Evolutionary conservation across 2,113 vertebrate genomes (phyloP).

Genomic region (Melanerpes aurifrons): DNA sequence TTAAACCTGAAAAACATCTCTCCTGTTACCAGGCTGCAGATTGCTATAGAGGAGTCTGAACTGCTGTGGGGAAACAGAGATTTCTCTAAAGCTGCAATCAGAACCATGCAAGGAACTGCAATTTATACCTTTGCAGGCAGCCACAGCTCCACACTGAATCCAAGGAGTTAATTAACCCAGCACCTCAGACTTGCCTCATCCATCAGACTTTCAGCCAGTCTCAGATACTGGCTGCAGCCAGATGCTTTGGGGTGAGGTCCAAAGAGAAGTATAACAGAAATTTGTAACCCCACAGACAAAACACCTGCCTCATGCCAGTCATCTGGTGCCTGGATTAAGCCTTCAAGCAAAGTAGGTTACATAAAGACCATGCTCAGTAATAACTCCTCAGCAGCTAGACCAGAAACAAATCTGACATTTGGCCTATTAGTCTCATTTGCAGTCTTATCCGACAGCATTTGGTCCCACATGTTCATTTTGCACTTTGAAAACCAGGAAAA

Average conservation of each 20-base stretch:
- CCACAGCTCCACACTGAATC: not conserved
- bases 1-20: not conserved
- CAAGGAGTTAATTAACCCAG: not conserved
- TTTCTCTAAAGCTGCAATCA: not conserved
- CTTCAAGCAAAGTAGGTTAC: not conserved
- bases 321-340: not conserved
- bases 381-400: not conserved
- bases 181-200: not conserved
- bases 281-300: not conserved
- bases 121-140: not conserved
- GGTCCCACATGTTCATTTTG: constrained; percentile 12
- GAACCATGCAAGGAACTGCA: not conserved
- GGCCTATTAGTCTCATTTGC: constrained; percentile 36
- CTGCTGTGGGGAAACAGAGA: not conserved
- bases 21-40: not conserved
- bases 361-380: not conserved
- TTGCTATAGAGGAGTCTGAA: not conserved
- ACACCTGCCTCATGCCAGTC: not conserved
- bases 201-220: not conserved
- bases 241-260: not conserved
- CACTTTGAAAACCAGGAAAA: not conserved
- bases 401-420: constrained; percentile 37
- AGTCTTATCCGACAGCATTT: not conserved
- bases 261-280: not conserved
- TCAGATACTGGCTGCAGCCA: not conserved